phyloP scores from a whole-genome alignment of 53 echinoderm and acorn worm species.

The Pentamera pediparva region DNA sequence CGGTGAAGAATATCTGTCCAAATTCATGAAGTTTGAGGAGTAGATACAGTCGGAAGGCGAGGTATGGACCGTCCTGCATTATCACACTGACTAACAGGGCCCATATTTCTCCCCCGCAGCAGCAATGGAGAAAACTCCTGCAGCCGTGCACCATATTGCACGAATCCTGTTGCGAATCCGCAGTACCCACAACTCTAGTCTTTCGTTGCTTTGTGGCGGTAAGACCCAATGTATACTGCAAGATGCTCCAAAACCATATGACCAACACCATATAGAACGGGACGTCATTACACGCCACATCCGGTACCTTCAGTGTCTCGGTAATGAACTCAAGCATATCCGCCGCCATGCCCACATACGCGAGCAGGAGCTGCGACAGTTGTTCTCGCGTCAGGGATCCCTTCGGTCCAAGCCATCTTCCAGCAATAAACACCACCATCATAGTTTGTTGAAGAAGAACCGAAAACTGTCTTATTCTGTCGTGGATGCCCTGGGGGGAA shows the following conservation, averaged over 20 bases:
- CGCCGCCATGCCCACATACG: slow-evolving; percentile 65
- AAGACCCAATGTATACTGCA: slow-evolving; percentile 58
- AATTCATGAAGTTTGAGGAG: slow-evolving; percentile 46
- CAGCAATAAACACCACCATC: slow-evolving; percentile 59
- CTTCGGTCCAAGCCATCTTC: slow-evolving; percentile 69
- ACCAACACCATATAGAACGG: slow-evolving; percentile 42
- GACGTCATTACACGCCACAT: slow-evolving; percentile 45
- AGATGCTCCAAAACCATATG: slow-evolving; percentile 66
- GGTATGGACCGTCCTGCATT: slow-evolving; percentile 77
- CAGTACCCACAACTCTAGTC: slow-evolving; percentile 16
- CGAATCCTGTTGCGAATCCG: background rate
- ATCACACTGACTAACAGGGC: slow-evolving; percentile 64
- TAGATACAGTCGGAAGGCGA: slow-evolving; percentile 58
- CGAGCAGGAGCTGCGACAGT: slow-evolving; percentile 61
- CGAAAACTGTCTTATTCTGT: slow-evolving; percentile 12
- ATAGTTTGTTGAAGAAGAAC: slow-evolving; percentile 65
- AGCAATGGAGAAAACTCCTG: slow-evolving; percentile 8
- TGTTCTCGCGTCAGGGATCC: slow-evolving; percentile 66
- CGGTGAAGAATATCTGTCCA: slow-evolving; percentile 69
- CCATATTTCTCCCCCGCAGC: slow-evolving; percentile 80
- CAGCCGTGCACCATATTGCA: background rate
- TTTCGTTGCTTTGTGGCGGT: slow-evolving; percentile 57
- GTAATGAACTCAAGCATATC: slow-evolving; percentile 78
- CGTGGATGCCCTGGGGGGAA: background rate
- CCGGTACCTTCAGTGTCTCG: slow-evolving; percentile 54